A percentile compares a stretch with the other conserved stretches of the same genome.
Conservation (phyloP, 2,113 vertebrate species). For the Actenoides hombroni region DNA sequence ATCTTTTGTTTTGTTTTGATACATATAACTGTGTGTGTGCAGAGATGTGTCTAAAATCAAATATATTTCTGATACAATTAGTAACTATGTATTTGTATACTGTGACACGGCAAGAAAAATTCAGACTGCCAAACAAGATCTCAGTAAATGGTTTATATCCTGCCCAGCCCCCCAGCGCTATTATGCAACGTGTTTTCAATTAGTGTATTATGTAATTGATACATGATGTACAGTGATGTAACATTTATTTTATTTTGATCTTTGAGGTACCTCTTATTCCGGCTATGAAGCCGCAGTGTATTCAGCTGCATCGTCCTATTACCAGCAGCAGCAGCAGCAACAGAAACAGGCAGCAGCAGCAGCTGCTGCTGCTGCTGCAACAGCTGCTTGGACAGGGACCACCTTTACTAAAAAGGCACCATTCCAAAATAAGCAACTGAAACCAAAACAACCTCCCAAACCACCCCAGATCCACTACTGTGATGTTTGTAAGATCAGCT, state of each 20-base stretch:
- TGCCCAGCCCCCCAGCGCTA: neutral
- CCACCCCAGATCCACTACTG: constrained; percentile 99
- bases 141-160: neutral
- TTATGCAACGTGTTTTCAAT: neutral
- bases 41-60: neutral
- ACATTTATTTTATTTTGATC: constrained; percentile 63
- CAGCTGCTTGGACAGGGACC: constrained; percentile 93
- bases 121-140: neutral
- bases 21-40: neutral
- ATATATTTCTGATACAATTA: neutral
- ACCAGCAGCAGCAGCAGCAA: constrained; percentile 88
- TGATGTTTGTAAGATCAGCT: constrained; percentile 99
- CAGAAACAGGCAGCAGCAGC: constrained; percentile 91
- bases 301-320: constrained; percentile 96
- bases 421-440: constrained; percentile 95
- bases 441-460: constrained; percentile 95
- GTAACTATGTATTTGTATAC: neutral
- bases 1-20: neutral
- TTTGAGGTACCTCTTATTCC: constrained; percentile 92
- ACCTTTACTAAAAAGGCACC: constrained; percentile 95
- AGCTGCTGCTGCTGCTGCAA: constrained; percentile 82
- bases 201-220: neutral
- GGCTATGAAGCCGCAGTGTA: constrained; percentile 98
- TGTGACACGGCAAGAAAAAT: neutral
- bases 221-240: constrained; percentile 29